Conservation (phyloP, 1,140 invertebrate species). For the Bombyx mandarina region DNA sequence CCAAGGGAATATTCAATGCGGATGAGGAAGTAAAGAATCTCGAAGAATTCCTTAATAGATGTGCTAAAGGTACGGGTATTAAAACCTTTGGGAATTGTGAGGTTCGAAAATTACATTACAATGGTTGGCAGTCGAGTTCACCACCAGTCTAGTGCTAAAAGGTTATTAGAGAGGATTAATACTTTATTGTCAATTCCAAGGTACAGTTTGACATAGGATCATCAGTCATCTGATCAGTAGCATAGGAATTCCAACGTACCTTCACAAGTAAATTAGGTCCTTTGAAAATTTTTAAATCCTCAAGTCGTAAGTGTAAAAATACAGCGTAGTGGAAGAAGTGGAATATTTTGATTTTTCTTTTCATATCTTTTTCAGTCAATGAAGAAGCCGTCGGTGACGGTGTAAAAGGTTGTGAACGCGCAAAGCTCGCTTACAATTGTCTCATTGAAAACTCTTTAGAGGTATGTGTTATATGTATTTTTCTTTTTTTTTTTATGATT, state of each 20-base stretch:
- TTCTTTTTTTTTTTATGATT: neutral
- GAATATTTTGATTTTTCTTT: neutral
- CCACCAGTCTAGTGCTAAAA: neutral
- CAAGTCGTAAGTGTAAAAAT: no score
- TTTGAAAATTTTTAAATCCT: no score
- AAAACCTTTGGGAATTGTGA: no score
- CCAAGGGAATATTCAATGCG: conserved; percentile 12
- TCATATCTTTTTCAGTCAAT: conserved; percentile 20
- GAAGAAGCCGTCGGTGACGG: conserved; percentile 15
- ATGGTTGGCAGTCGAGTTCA: neutral
- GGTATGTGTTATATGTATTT: conserved; percentile 9
- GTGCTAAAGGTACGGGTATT: conserved; percentile 13
- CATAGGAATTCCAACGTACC: no score
- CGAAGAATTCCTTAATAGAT: conserved; percentile 11
- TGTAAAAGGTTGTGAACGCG: conserved; percentile 21
- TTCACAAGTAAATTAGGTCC: no score
- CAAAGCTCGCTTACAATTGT: conserved; percentile 18
- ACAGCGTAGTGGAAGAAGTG: no score
- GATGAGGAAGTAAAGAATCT: conserved; percentile 14
- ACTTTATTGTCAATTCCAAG: no score
- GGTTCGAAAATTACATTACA: neutral
- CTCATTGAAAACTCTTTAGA: conserved; percentile 17
- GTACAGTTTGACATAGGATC: no score
- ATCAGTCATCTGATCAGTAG: no score
- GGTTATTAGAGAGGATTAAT: no score